A percentile compares a stretch with the other conserved stretches of the same genome.
Conservation (phyloP, 2,113 vertebrate genomes). For the Hippocampus zosterae region DNA sequence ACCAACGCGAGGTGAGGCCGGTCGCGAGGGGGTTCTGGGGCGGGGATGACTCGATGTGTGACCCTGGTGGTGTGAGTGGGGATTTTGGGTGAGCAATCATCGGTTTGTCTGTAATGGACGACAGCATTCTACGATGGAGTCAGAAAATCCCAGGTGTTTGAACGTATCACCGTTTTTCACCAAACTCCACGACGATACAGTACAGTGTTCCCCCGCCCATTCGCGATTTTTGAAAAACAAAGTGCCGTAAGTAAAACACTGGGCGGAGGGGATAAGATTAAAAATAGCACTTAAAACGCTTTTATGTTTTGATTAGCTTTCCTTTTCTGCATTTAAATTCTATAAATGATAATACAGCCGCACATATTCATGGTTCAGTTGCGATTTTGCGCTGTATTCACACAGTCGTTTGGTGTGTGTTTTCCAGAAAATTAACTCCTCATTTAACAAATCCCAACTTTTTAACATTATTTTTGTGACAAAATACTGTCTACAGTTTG, state of each 20-base stretch:
- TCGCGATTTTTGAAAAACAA: background rate
- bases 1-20: slow-evolving; percentile 86
- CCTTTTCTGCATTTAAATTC: background rate
- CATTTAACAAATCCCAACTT: background rate
- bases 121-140: background rate
- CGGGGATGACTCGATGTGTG: background rate
- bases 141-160: background rate
- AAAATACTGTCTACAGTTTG: background rate
- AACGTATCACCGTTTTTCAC: background rate
- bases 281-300: background rate
- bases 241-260: background rate
- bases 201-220: background rate
- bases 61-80: background rate
- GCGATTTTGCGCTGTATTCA: background rate
- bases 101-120: background rate
- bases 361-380: background rate
- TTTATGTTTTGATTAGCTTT: background rate
- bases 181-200: background rate
- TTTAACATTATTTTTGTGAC: background rate
- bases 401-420: no score
- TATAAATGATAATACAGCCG: background rate
- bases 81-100: background rate
- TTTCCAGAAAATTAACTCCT: background rate
- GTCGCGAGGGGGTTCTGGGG: background rate
- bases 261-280: background rate